Evolutionary conservation across 1,140 invertebrate species (phyloP), one percentile per base, ranked within the genome.

Genomic region (Coptotermes formosanus): DNA sequence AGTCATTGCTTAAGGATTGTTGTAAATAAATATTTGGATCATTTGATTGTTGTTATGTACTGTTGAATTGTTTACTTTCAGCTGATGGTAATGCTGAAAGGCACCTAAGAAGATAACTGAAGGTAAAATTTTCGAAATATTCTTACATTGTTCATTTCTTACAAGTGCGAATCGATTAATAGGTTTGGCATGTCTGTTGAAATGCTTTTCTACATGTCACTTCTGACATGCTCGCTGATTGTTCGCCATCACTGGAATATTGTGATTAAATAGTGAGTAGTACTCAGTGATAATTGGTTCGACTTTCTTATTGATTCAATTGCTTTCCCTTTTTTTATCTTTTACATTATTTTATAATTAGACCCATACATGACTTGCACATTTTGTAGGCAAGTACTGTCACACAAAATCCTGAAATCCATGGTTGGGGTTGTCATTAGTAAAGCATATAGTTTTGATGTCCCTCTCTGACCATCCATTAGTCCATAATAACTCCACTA

Each of bases 61-160:
- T 75, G n/a, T 75, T 75, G 64, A 75, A 75, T 75, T 75, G 64
- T 75, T 75, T 75, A 75, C 64, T 75, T 75, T 75, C 64, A 75
- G 64, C 64, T 75, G 64, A 75, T 75, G 64, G 64, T 75, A 75
- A 75, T 75, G 64, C 64, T 75, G 64, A 75, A 75, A 75, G n/a
- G 64, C 64, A 75, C 7, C 25, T 75, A 75, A 75, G 64, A 75
- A 75, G 64, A 75, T 38, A 75, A n/a, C 25, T n/a, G 30, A 75
- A 75, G 64, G 64, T 75, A 75, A 75, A 75, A 25, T 25, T 75
- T 75, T 75, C 64, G 64, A 75, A 75, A 75, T 30, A 75, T 75
- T 75, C 7, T 75, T 75, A 75, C 25, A n/a, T 75, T 75, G 64
- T 75, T 75, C 64, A 30, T 75, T 75, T 75, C 25, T 55, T 75